Conservation (phyloP, 2,113 vertebrate genomes). For the Potamarius usumacintae region DNA sequence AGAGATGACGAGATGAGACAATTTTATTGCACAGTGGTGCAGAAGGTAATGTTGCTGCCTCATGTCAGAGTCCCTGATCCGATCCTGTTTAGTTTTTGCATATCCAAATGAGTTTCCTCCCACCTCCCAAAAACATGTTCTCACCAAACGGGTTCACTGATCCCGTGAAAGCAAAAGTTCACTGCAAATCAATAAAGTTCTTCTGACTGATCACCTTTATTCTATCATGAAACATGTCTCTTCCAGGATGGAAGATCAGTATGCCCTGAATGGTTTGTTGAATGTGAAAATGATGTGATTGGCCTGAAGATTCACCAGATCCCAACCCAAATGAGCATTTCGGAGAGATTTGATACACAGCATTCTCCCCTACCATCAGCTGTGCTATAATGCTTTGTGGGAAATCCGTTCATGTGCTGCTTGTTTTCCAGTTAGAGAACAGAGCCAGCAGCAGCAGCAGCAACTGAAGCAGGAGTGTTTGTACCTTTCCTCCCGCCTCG, state of each 20-base stretch:
- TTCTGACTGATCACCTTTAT: background rate
- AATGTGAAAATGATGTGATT: background rate
- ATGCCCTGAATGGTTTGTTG: background rate
- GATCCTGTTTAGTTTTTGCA: background rate
- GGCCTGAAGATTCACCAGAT: background rate
- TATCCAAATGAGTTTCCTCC: background rate
- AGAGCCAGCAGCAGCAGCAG: conserved; percentile 75
- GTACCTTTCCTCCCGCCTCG: conserved; percentile 82
- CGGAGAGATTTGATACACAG: background rate
- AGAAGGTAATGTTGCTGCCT: background rate
- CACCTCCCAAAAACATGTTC: background rate
- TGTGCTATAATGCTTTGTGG: background rate
- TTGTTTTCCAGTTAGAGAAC: conserved; percentile 73
- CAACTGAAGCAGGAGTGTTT: conserved; percentile 79
- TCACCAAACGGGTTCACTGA: background rate
- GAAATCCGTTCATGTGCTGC: conserved; percentile 13
- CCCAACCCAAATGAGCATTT: background rate
- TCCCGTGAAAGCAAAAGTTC: background rate
- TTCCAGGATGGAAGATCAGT: background rate
- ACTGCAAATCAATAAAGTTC: background rate
- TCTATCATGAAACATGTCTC: background rate
- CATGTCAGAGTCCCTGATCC: background rate
- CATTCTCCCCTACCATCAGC: background rate
- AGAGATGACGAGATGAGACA: too few species aligned
- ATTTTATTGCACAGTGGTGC: background rate